These are phyloP conservation scores for Spatulosminthurus flaviceps DNA, from an alignment of 2,888 invertebrate genomes.

Conservation along the genomic window DNA sequence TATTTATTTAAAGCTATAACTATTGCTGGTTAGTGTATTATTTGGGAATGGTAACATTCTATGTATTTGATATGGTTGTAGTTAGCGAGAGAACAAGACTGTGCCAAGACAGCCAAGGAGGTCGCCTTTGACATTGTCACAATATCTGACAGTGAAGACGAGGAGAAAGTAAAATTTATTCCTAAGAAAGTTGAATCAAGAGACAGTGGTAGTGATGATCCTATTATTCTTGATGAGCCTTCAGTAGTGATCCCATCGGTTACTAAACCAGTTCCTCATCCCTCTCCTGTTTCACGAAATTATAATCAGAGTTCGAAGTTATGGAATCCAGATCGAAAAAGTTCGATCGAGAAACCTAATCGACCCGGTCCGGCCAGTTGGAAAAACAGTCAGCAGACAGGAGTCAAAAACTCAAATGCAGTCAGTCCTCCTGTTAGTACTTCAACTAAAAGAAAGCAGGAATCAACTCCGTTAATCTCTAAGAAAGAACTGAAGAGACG, in stretches of 20 bases:
- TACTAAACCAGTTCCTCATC: no score
- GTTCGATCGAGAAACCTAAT: not conserved
- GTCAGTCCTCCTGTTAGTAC: not conserved
- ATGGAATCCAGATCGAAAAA: no score
- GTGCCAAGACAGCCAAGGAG: not conserved
- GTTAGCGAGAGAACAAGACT: no score
- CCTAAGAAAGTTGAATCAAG: no score
- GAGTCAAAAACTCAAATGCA: not conserved
- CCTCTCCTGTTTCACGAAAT: no score
- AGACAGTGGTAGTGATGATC: not conserved
- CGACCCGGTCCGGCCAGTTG: slow-evolving; percentile 7
- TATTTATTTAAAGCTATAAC: no score
- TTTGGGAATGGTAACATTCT: no score
- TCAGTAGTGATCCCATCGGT: no score
- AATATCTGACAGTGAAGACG: not conserved
- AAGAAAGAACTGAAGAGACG: no score
- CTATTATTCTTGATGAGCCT: not conserved
- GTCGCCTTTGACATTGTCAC: not conserved
- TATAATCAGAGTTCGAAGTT: no score
- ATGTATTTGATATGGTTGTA: no score
- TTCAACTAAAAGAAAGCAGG: not conserved
- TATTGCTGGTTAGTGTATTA: no score
- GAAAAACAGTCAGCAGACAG: not conserved
- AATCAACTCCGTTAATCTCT: not conserved
- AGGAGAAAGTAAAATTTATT: not conserved